phyloP scores from a whole-genome alignment of 1,140 invertebrate genomes.

The Drosophila azteca region DNA sequence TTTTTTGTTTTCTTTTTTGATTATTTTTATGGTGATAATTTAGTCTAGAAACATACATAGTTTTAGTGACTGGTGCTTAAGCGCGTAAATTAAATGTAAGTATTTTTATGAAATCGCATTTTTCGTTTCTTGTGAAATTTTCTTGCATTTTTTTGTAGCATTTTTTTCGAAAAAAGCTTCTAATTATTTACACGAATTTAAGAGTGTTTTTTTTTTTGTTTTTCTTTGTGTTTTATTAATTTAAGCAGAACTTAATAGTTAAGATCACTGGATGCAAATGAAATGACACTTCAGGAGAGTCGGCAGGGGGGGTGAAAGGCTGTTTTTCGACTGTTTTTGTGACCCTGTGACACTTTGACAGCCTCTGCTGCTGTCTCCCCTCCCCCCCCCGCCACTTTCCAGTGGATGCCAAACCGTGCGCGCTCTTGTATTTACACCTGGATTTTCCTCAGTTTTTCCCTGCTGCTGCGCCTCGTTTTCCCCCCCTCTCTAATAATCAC shows the following conservation, averaged over 20 bases:
- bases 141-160: conserved; percentile 9
- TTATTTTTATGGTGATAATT: conserved; percentile 52
- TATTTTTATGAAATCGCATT: conserved; percentile 47
- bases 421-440: conserved; percentile 29
- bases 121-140: conserved; percentile 17
- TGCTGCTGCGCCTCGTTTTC: conserved; percentile 30
- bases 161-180: conserved; percentile 25
- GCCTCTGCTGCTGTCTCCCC: no score
- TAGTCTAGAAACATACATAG: conserved; percentile 71
- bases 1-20: conserved; percentile 42
- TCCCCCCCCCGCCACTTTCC: background rate
- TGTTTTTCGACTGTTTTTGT: background rate
- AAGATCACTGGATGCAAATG: conserved; percentile 76
- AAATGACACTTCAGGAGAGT: conserved; percentile 37
- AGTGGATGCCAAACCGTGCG: conserved; percentile 45
- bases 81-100: conserved; percentile 63
- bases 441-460: conserved; percentile 11
- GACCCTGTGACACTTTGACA: background rate
- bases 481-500: conserved; percentile 31
- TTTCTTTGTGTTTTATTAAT: no score
- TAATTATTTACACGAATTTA: conserved; percentile 65
- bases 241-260: conserved; percentile 68
- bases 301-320: background rate
- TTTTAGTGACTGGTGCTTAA: conserved; percentile 79
- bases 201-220: conserved; percentile 12